Evolutionary conservation across 2,113 vertebrate species (phyloP).

Genomic region (Sialia sialis): DNA sequence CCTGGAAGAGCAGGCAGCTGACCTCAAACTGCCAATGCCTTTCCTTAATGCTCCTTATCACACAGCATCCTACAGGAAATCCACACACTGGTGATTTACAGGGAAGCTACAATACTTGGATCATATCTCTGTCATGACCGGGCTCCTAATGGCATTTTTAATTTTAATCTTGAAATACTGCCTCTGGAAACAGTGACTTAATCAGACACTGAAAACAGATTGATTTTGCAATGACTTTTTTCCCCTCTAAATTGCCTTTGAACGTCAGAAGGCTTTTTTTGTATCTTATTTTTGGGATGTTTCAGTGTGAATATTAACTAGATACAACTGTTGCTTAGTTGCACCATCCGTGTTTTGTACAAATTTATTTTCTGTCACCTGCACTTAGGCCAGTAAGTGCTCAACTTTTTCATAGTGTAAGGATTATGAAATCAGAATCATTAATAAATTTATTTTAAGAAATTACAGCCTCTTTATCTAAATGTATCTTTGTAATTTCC

Average conservation of each 20-base stretch:
- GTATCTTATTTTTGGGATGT: neutral
- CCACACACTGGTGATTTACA: neutral
- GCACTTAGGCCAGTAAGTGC: neutral
- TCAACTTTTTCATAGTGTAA: neutral
- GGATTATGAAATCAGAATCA: conserved; percentile 41
- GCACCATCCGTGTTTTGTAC: conserved; percentile 21
- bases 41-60: neutral
- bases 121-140: neutral
- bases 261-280: neutral
- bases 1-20: neutral
- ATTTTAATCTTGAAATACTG: neutral
- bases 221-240: neutral
- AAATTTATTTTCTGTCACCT: neutral
- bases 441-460: conserved; percentile 29
- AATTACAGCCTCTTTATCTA: conserved; percentile 22
- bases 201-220: neutral
- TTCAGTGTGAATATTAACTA: neutral
- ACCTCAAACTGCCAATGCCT: neutral
- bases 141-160: neutral
- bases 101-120: neutral
- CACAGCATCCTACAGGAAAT: neutral
- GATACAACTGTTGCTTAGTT: neutral
- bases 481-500: neutral
- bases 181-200: neutral
- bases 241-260: neutral